Base-by-base conservation (phyloP, 2,888 invertebrate species). In the Tholera decimalis region DNA sequence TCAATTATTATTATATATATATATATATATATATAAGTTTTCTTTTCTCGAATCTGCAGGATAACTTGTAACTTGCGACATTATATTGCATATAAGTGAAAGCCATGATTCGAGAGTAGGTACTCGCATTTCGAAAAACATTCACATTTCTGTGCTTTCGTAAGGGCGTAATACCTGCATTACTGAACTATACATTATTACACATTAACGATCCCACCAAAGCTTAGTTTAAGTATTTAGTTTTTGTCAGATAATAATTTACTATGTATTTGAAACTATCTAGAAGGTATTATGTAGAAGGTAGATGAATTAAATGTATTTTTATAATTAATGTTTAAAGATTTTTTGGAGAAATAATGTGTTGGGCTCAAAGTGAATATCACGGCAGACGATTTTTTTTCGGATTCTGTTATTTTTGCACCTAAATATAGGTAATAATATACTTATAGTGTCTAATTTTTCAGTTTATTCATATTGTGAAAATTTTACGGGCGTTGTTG, bases 171-270 rank as follows among this genome's bases (percentile, higher is more conserved):
- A 83, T 80, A 79, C 83, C 80, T 83, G 85, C 84, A 88, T 85
- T 88, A 90, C 90, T 89, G 91, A 93, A 91, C 90, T 91, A 90
- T 89, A 79, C 82, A 77, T 61, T 74, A 81, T 73, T 79, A 89
- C 88, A 91, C 88, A 90, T 82, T 91, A 92, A 93, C 86, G 92
- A 95, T 95, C 95, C 95, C 95, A 95, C 95, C 95, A 95, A 95
- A 95, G 95, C 85, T 92, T 95, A 95, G 93, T 85, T 85, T 94
- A 94, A 94, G 94, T 86, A 78, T 91, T 91, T 93, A 92, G 90
- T 86, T 91, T 88, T 87, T 88, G 87, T 88, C 83, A 84, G 85
- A 86, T 86, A 85, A 82, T 85, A 87, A 82, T 83, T 81, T 83
- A 84, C 80, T 69, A 67, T 73, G 66, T 77, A 72, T 72, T 74